Percentiles rank a stretch among this genome's conserved stretches.
Conservation (phyloP, 2,113 vertebrate genomes). For the Thalassarche chlororhynchos region DNA sequence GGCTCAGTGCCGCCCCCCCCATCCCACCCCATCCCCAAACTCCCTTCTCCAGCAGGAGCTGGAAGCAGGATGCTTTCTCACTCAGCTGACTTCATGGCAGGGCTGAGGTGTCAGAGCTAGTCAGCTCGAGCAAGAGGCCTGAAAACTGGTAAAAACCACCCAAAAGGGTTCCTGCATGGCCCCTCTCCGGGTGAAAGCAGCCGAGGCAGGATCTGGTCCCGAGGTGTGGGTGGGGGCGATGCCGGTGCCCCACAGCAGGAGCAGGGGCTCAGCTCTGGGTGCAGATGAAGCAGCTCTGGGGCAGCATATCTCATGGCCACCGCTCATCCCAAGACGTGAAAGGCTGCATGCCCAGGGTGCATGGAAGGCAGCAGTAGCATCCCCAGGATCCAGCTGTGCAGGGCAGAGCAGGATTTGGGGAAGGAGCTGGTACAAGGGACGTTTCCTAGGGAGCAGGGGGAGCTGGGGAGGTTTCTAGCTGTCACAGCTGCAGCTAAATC, state of each 20-base stretch:
- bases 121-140: not conserved
- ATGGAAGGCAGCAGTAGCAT: not conserved
- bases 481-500: conserved; percentile 59
- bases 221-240: fast-evolving
- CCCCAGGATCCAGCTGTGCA: not conserved
- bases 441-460: not conserved
- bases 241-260: not conserved
- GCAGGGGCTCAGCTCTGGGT: not conserved
- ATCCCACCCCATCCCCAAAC: not conserved
- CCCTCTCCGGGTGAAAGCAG: not conserved
- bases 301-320: not conserved
- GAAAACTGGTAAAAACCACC: not conserved
- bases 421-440: not conserved
- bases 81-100: not conserved
- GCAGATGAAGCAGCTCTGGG: not conserved
- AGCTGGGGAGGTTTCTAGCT: conserved; percentile 3
- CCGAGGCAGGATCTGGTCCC: not conserved
- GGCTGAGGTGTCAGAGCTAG: not conserved
- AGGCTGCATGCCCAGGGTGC: not conserved
- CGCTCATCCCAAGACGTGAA: not conserved
- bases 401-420: not conserved
- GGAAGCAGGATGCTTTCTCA: not conserved
- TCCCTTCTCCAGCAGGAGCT: fast-evolving
- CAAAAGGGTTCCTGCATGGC: not conserved
- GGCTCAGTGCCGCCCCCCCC: not conserved